A percentile compares a stretch with the other conserved stretches of the same genome.
Conservation (phyloP, 2,888 invertebrate genomes). For the Anoncus sp. region DNA sequence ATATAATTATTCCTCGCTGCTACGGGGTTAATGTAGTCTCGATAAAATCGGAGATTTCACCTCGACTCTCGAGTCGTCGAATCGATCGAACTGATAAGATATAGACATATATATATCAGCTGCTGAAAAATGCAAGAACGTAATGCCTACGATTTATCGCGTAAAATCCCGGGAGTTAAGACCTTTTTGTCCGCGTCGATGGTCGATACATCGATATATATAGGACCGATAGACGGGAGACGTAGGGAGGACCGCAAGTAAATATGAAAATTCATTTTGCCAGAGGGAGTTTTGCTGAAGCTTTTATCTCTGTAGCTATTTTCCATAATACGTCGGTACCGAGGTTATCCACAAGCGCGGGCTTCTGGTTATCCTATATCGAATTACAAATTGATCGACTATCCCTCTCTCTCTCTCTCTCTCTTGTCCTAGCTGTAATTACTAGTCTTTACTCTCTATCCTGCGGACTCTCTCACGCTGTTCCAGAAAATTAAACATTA, state of each 20-base stretch:
- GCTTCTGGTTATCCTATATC: slow-evolving; percentile 50
- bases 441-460: slow-evolving; percentile 48
- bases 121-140: neutral
- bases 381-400: slow-evolving; percentile 56
- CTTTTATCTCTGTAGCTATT: slow-evolving; percentile 22
- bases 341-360: slow-evolving; percentile 27
- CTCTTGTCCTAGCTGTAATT: too few species aligned
- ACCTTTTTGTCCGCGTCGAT: slow-evolving; percentile 1
- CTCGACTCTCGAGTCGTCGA: slow-evolving; percentile 1
- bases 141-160: neutral
- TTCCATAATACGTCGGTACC: slow-evolving; percentile 36
- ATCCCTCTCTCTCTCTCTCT: slow-evolving; percentile 6
- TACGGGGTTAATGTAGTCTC: neutral
- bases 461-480: slow-evolving; percentile 61
- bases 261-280: slow-evolving; percentile 51
- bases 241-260: slow-evolving; percentile 18
- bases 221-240: slow-evolving; percentile 15
- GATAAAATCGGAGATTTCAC: slow-evolving; percentile 24
- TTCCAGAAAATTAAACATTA: slow-evolving; percentile 58
- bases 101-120: too few species aligned
- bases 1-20: slow-evolving; percentile 18
- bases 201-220: slow-evolving; percentile 12
- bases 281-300: slow-evolving; percentile 41
- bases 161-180: neutral
- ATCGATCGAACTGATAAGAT: slow-evolving; percentile 33